Evolutionary conservation across 2,797 vertebrate species (phyloP).

Genomic region (Denticeps clupeoides): DNA sequence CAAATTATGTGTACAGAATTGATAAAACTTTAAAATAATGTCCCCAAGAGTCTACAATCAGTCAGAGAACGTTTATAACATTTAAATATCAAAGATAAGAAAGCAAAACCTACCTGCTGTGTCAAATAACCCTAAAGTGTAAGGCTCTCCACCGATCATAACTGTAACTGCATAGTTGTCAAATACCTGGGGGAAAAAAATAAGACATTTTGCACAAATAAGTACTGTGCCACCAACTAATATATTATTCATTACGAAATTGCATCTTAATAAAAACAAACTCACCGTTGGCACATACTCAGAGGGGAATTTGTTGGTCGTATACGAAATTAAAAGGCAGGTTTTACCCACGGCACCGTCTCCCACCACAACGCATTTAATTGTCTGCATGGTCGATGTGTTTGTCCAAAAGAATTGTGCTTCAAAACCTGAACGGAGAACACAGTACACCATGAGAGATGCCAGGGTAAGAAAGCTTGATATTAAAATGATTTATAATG

Average conservation of each 20-base stretch:
- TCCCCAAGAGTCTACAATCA: too few species aligned
- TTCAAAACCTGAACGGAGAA: neutral
- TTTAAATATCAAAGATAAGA: neutral
- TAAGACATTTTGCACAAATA: neutral
- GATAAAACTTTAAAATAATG: too few species aligned
- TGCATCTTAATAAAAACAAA: neutral
- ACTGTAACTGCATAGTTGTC: slow-evolving; percentile 72
- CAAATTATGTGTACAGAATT: too few species aligned
- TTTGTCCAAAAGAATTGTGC: slow-evolving; percentile 14
- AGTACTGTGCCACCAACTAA: neutral
- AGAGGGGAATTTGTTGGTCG: slow-evolving; percentile 71
- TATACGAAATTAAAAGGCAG: slow-evolving; percentile 70
- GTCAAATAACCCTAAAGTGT: slow-evolving; percentile 67
- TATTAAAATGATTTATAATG: too few species aligned
- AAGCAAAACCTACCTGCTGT: slow-evolving; percentile 53
- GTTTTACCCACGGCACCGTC: slow-evolving; percentile 74
- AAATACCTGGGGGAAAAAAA: slow-evolving; percentile 49
- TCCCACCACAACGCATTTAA: slow-evolving; percentile 72
- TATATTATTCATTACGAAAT: too few species aligned
- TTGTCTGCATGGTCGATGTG: slow-evolving; percentile 67
- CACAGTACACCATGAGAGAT: neutral
- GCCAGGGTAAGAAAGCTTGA: neutral
- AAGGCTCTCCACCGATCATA: slow-evolving; percentile 66
- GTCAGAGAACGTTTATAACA: too few species aligned
- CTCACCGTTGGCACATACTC: slow-evolving; percentile 71